These are phyloP conservation scores for Campodea augens DNA, from an alignment of 1,140 invertebrate species.

Conservation along the genomic window DNA sequence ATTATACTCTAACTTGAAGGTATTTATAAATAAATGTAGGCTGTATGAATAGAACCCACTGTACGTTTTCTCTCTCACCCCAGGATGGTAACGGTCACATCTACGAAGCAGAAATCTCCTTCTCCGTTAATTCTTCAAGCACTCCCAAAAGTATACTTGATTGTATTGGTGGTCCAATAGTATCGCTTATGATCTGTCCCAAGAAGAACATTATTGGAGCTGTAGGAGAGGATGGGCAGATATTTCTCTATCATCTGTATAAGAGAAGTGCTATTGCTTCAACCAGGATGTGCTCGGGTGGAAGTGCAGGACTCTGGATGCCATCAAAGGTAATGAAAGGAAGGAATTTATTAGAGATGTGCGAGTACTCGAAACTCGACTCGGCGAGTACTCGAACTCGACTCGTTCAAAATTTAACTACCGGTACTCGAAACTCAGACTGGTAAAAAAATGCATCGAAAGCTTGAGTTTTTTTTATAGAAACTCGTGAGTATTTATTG, in stretches of 20 bases:
- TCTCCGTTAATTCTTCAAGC: slow-evolving; percentile 30
- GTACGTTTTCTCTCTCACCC: slow-evolving; percentile 7
- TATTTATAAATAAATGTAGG: no score
- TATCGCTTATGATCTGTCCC: slow-evolving; percentile 41
- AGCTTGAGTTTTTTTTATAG: no score
- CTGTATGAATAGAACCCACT: no score
- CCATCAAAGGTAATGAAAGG: slow-evolving; percentile 35
- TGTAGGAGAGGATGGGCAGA: slow-evolving; percentile 41
- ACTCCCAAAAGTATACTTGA: slow-evolving; percentile 39
- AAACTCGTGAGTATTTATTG: no score
- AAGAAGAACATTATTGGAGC: slow-evolving; percentile 44
- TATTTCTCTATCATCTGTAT: slow-evolving; percentile 50
- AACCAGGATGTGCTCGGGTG: slow-evolving; percentile 35
- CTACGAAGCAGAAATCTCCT: slow-evolving; percentile 55
- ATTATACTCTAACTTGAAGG: no score
- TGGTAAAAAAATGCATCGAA: no score
- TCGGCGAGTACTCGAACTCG: no score
- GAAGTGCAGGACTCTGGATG: slow-evolving; percentile 47
- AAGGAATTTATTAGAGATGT: no score
- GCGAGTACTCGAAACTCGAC: no score
- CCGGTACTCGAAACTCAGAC: no score
- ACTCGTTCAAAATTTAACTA: no score
- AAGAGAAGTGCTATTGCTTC: slow-evolving; percentile 34
- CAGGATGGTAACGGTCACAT: slow-evolving; percentile 64
- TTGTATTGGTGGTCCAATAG: slow-evolving; percentile 51